Evolutionary conservation across 2,113 vertebrate genomes (phyloP), one percentile per base, ranked within the genome.

Genomic region (Ophiodon elongatus): DNA sequence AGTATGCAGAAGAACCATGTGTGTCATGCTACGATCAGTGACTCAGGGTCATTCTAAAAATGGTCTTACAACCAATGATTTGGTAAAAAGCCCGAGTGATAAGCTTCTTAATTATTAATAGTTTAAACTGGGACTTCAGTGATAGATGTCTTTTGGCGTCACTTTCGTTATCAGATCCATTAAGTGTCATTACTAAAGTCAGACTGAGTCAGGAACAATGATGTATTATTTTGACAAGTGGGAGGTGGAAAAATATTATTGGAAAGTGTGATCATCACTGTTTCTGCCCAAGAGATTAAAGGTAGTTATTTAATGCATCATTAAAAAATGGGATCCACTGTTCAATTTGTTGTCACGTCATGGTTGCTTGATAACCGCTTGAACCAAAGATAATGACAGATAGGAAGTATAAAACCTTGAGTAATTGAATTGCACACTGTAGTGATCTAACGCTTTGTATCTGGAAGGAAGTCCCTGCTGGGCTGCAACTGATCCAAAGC

Each of bases 131-230:
- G 17, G n/a, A 52, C 33, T 25, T 25, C 21, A 57, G 21, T 4
- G 52, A 59, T 50, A 31, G 23, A 60, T 54, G 57, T 74, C 60
- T 69, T 41, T 45, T 76, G 63, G 78, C 19, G 41, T 89, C 62
- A 73, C 17, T 2, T n/a, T 21, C 4, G 1, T 35, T n/a, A 62
- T 71, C 84, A 59, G 52, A 29, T 33, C 23, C 11, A 4, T 15
- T 17, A 13, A 10, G 21, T 27, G 15, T 29, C 41, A 14, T 4
- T 2, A 14, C 6, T 37, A 3, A 69, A 54, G 21, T 60, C 3
- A 25, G 3, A 33, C 14, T 59, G 17, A 67, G 39, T 19, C 17
- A 39, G 60, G 23, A 63, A 70, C 3, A 67, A 76, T 35, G 25
- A 3, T 15, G n/a, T 15, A 63, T 7, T 54, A 9, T n/a, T 75